Percentiles rank a stretch among this genome's conserved stretches.
Conservation (phyloP, 2,113 vertebrate genomes). For the Tilapia sparmanii region DNA sequence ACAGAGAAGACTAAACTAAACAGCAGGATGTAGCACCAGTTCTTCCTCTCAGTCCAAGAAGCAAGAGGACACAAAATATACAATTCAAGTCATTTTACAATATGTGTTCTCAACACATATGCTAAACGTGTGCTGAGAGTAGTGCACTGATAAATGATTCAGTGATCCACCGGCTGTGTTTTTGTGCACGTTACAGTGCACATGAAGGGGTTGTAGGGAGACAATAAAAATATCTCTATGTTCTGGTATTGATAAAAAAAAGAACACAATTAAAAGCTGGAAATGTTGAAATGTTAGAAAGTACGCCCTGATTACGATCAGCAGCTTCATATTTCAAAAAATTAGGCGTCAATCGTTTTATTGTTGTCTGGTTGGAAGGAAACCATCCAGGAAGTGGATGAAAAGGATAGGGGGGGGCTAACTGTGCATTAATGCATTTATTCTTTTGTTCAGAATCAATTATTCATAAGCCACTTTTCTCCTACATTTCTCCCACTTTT, state of each 20-base stretch:
- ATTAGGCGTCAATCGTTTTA: constrained; percentile 10
- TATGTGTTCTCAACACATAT: background rate
- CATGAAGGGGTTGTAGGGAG: background rate
- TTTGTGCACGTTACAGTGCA: background rate
- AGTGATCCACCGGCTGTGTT: background rate
- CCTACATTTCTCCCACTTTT: constrained; percentile 38
- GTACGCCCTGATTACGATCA: background rate
- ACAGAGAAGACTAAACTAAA: background rate
- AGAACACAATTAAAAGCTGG: background rate
- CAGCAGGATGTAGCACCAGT: background rate
- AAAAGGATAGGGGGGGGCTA: constrained; percentile 5
- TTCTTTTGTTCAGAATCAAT: constrained; percentile 48
- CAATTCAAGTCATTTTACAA: background rate
- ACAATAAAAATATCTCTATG: background rate
- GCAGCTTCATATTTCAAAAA: background rate
- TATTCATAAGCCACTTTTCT: constrained; percentile 49
- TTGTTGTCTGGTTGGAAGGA: constrained; percentile 6
- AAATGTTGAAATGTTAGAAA: background rate
- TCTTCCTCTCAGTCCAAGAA: background rate
- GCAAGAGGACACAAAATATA: constrained; percentile 14
- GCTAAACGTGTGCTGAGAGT: background rate
- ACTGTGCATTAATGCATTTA: constrained; percentile 41
- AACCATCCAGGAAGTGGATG: background rate
- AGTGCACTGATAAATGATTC: background rate
- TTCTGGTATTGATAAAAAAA: background rate